Conservation (phyloP, 2,797 vertebrate species). For the Lophura swinhoii region DNA sequence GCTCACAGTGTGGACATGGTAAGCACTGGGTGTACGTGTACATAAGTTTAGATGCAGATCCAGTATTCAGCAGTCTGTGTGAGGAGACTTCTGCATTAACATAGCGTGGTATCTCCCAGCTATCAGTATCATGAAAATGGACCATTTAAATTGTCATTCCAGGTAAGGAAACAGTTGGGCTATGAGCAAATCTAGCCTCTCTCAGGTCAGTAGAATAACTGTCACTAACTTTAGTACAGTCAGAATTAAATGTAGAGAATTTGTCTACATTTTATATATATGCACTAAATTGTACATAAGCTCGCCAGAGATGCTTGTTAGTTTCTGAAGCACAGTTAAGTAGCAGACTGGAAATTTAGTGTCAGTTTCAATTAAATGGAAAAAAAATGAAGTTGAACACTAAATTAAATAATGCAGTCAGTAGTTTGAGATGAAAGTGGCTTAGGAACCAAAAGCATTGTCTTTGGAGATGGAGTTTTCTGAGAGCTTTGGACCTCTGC, state of each 20-base stretch:
- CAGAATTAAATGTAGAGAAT: background rate
- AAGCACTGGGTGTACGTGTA: background rate
- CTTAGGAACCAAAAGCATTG: background rate
- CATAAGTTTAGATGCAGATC: background rate
- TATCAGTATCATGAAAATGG: background rate
- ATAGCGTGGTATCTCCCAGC: background rate
- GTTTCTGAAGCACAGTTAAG: background rate
- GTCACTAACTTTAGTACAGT: background rate
- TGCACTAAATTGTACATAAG: background rate
- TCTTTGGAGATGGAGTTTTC: background rate
- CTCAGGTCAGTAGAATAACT: background rate
- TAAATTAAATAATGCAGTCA: background rate
- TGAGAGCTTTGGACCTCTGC: background rate
- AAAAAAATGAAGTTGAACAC: background rate
- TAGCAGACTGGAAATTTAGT: background rate
- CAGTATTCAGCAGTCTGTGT: background rate
- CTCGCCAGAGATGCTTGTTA: background rate
- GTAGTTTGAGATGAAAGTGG: background rate
- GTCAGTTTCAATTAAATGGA: background rate
- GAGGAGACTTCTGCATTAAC: background rate
- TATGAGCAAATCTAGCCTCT: background rate
- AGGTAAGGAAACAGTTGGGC: background rate
- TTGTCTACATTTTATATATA: background rate
- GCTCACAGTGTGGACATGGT: background rate
- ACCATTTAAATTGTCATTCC: background rate